A percentile compares a stretch with the other conserved stretches of the same genome.
These are phyloP conservation scores for Platerodrilus igneus DNA, from an alignment of 2,888 invertebrate genomes.

Conservation along the genomic window DNA sequence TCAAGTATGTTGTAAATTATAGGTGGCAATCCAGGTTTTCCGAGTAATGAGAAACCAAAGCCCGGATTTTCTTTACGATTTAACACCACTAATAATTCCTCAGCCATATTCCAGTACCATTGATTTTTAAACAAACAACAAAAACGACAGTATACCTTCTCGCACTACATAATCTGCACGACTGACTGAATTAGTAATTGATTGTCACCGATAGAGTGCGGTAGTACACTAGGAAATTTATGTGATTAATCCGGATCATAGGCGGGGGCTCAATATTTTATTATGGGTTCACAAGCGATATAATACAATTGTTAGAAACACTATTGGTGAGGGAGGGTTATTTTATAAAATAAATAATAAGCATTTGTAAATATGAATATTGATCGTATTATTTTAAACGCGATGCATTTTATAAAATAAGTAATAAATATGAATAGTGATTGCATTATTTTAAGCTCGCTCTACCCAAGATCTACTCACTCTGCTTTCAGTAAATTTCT, in stretches of 20 bases:
- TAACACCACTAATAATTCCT: constrained; percentile 84
- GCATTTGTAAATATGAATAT: too few species aligned
- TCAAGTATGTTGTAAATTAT: constrained; percentile 91
- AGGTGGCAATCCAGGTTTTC: constrained; percentile 87
- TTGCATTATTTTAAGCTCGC: too few species aligned
- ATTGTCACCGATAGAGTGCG: constrained; percentile 32
- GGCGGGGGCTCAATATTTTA: too few species aligned
- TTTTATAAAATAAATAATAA: too few species aligned
- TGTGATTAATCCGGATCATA: constrained; percentile 4
- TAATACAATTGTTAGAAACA: too few species aligned
- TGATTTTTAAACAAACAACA: constrained; percentile 39
- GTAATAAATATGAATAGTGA: too few species aligned
- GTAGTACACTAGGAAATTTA: constrained; percentile 19
- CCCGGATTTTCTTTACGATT: constrained; percentile 83
- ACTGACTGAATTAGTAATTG: constrained; percentile 36
- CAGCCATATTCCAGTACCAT: constrained; percentile 63
- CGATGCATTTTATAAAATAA: too few species aligned
- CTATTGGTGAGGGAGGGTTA: too few species aligned
- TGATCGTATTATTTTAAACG: too few species aligned
- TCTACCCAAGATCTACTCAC: too few species aligned
- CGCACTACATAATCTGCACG: constrained; percentile 43
- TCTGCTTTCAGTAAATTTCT: too few species aligned
- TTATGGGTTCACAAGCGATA: too few species aligned
- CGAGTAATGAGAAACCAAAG: constrained; percentile 86
- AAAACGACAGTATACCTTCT: constrained; percentile 36